A percentile compares a stretch with the other conserved stretches of the same genome.
Evolutionary conservation across 2,113 vertebrate genomes (phyloP).

Genomic region (Nothobranchius kuhntae): DNA sequence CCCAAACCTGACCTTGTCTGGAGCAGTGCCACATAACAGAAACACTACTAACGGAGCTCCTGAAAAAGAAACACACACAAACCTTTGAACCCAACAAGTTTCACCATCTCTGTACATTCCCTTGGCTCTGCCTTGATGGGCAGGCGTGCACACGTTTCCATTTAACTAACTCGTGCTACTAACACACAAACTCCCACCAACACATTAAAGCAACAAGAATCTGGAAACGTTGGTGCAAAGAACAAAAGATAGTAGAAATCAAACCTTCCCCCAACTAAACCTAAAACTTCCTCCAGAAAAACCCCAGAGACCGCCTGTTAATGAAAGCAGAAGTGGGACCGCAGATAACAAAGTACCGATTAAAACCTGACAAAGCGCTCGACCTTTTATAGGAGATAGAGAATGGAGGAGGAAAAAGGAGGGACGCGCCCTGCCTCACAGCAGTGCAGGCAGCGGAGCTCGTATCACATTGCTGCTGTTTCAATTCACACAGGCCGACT

Average conservation of each 20-base stretch:
- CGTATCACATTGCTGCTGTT: conserved; percentile 67
- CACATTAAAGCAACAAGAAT: conserved; percentile 24
- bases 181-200: conserved; percentile 45
- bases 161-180: conserved; percentile 24
- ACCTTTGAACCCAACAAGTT: conserved; percentile 53
- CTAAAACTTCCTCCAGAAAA: neutral
- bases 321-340: conserved; percentile 38
- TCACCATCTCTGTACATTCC: conserved; percentile 38
- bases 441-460: conserved; percentile 63
- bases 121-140: conserved; percentile 58
- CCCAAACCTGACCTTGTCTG: conserved; percentile 38
- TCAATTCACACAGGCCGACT: conserved; percentile 35
- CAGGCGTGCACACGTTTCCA: conserved; percentile 69
- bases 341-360: conserved; percentile 42
- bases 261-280: neutral
- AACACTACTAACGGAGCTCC: neutral
- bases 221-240: conserved; percentile 10
- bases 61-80: conserved; percentile 5
- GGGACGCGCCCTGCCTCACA: conserved; percentile 69
- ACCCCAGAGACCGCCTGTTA: conserved; percentile 5
- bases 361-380: conserved; percentile 45
- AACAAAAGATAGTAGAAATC: conserved; percentile 22
- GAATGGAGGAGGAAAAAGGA: conserved; percentile 31
- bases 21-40: conserved; percentile 21
- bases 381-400: conserved; percentile 24